phyloP scores from a whole-genome alignment of 92 coral and sea anemone species.

The Porites cylindrica region DNA sequence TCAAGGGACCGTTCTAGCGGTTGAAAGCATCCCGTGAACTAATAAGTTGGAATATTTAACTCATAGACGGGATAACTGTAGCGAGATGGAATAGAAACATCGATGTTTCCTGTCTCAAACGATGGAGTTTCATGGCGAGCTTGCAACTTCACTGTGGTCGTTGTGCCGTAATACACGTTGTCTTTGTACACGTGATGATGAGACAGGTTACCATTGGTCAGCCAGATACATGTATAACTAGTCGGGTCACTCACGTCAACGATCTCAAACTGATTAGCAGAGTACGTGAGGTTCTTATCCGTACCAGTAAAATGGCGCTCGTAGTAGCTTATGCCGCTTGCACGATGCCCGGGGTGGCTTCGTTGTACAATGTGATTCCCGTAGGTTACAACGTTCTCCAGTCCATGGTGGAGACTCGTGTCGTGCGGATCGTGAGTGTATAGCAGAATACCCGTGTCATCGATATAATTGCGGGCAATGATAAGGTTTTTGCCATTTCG shows the following conservation, averaged over 20 bases:
- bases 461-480: slow-evolving; percentile 65
- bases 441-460: slow-evolving; percentile 57
- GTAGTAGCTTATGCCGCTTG: slow-evolving; percentile 48
- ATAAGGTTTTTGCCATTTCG: slow-evolving; percentile 48
- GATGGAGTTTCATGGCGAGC: slow-evolving; percentile 30
- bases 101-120: slow-evolving; percentile 29
- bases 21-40: not conserved
- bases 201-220: not conserved
- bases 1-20: too few relatives aligned
- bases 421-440: not conserved
- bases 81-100: not conserved
- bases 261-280: not conserved
- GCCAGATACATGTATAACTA: not conserved
- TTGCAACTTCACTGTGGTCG: slow-evolving; percentile 29
- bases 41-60: slow-evolving; percentile 41
- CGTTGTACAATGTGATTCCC: slow-evolving; percentile 55
- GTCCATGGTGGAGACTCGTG: slow-evolving; percentile 11
- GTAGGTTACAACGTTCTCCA: slow-evolving; percentile 46
- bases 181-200: slow-evolving; percentile 40
- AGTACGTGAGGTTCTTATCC: slow-evolving; percentile 48
- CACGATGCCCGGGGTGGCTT: slow-evolving; percentile 6
- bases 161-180: slow-evolving; percentile 57
- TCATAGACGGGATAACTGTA: slow-evolving; percentile 4
- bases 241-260: not conserved
- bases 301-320: slow-evolving; percentile 56